phyloP scores from a whole-genome alignment of 2,888 invertebrate genomes.

The Hipparchia sbordonii region DNA sequence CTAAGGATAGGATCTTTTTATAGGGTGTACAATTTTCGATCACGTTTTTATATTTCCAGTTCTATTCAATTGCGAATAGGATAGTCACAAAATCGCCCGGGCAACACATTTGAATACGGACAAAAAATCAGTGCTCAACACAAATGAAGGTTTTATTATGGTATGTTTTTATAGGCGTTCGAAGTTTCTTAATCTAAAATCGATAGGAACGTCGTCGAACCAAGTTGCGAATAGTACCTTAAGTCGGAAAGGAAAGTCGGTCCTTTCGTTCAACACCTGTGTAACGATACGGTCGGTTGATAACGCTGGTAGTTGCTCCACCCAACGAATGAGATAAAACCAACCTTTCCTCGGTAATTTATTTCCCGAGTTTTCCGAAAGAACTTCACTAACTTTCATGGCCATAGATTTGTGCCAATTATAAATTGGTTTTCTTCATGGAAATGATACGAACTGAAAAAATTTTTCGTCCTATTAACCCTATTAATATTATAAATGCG shows the following conservation, averaged over 20 bases:
- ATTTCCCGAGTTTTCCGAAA: slow-evolving; percentile 37
- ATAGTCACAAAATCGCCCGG: slow-evolving; percentile 4
- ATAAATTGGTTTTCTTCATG: slow-evolving; percentile 16
- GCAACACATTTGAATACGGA: slow-evolving; percentile 27
- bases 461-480: neutral
- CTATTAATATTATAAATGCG: neutral
- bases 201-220: slow-evolving; percentile 75
- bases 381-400: slow-evolving; percentile 23
- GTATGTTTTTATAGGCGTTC: slow-evolving; percentile 76
- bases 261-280: slow-evolving; percentile 74
- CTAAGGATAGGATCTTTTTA: neutral
- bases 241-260: slow-evolving; percentile 74
- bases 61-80: neutral
- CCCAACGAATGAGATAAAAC: slow-evolving; percentile 62
- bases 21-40: neutral
- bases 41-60: neutral
- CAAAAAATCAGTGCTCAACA: slow-evolving; percentile 41
- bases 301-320: slow-evolving; percentile 59
- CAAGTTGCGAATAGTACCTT: slow-evolving; percentile 77
- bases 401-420: slow-evolving; percentile 24
- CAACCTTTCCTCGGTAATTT: slow-evolving; percentile 50
- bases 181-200: slow-evolving; percentile 81
- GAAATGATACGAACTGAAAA: neutral
- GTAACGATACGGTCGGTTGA: slow-evolving; percentile 69
- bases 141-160: slow-evolving; percentile 66